phyloP scores from a whole-genome alignment of 2,888 invertebrate genomes.

The Alviniconcha strummeri region DNA sequence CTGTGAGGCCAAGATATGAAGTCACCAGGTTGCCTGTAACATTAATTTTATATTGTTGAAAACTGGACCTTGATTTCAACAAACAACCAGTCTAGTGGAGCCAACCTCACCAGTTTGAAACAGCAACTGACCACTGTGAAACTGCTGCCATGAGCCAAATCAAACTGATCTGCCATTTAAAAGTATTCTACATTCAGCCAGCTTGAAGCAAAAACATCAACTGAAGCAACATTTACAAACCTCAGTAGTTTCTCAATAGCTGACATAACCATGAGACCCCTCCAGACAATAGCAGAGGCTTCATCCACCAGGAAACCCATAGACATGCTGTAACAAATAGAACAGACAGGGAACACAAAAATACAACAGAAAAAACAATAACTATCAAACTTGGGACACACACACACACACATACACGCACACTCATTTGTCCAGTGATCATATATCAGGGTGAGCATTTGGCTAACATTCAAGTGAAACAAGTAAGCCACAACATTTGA shows the following conservation, averaged over 20 bases:
- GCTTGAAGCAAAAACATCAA: too few relatives aligned
- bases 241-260: slow-evolving; percentile 89
- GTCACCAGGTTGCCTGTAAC: not conserved
- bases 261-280: slow-evolving; percentile 97
- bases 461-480: too few relatives aligned
- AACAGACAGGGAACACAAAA: not conserved
- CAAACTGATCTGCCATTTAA: too few relatives aligned
- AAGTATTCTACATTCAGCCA: too few relatives aligned
- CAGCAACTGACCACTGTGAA: not conserved
- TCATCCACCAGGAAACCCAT: slow-evolving; percentile 94
- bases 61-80: slow-evolving; percentile 86
- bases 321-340: slow-evolving; percentile 83
- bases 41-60: not conserved
- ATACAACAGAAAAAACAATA: not conserved
- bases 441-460: too few relatives aligned
- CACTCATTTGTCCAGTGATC: not conserved
- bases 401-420: not conserved
- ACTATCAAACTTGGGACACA: not conserved
- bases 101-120: slow-evolving; percentile 84
- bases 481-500: too few relatives aligned
- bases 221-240: slow-evolving; percentile 60
- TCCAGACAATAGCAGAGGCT: slow-evolving; percentile 92
- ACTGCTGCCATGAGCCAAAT: too few relatives aligned
- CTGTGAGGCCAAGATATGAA: not conserved
- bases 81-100: slow-evolving; percentile 88